Evolutionary conservation across 1,140 invertebrate species (phyloP), one percentile per base, ranked within the genome.

Genomic region (Drosophila burlai): DNA sequence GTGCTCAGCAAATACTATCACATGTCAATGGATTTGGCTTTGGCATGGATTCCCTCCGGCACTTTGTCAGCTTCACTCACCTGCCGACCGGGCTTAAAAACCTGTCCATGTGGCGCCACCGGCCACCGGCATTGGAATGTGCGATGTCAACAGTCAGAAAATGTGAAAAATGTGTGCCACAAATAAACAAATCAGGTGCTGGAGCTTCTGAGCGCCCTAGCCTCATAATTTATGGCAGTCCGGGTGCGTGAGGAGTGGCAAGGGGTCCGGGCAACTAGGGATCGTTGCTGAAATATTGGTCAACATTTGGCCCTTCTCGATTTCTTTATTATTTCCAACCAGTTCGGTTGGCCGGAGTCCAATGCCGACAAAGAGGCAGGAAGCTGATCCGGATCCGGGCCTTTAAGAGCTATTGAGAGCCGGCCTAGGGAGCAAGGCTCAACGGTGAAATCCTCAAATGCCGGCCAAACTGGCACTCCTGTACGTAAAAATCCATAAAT

Each of bases 151-250:
- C 75, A 57, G 81, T 67, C 57, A 62, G 61, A 64, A 67, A 73
- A 76, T 84, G 72, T 80, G 73, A 84, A 82, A 80, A 80, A 83
- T 81, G 58, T 83, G 68, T 50, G 54, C 58, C 64, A 68, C 80
- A 83, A 89, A 87, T 89, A 87, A 83, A 83, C 80, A 89, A 89
- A 81, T 83, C 83, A 87, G 84, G 55, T 89, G 81, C 76, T 63
- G 55, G 24, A 18, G 26, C 49, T 31, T 9, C 62, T 40, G 38
- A 42, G 55, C 36, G 52, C 36, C 49, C 71, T 81, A 43, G 72
- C 49, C 73, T 78, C 54, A 69, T 81, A 83, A 78, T 81, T 81
- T 81, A 87, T 81, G 84, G 73, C 52, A 47, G 45, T 40, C 40
- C 62, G 77, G 61, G 68, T 76, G 75, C 63, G 69, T 46, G 47